Evolutionary conservation across 2,888 invertebrate genomes (phyloP), one percentile per base, ranked within the genome.

Genomic region (Aspidiotus destructor): DNA sequence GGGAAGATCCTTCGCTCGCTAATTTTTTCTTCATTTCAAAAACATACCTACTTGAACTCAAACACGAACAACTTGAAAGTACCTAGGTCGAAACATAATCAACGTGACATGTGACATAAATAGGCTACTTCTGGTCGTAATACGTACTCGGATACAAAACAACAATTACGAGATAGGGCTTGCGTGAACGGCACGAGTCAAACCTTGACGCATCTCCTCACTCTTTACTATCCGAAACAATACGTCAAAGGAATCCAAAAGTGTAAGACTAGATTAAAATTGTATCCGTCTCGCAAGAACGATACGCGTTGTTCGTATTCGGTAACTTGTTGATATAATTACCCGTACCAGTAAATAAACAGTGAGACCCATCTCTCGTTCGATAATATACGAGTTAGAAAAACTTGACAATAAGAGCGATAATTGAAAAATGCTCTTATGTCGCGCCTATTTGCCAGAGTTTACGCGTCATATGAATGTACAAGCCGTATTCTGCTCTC

Each of bases 381-480:
- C 48, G 2, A 48, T n/a, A 28, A 28, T 28, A 28, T 48, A n/a
- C 48, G 48, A 13, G 48, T 48, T 48, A 48, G 28, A 28, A 28
- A 28, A 28, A 28, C 28, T 28, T 28, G 28, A 28, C 48, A 48
- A 48, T 48, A n/a, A 48, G 48, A 48, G 11, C 48, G 48, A 48
- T 48, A 48, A 48, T 48, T 48, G 48, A 48, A 48, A 48, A 48
- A n/a, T 48, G 48, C n/a, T n/a, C 48, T 48, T 6, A n/a, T 48
- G 48, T 48, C 48, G 48, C 48, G 48, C 48, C n/a, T 48, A 48
- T 48, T 48, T 48, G n/a, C 48, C n/a, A n/a, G 48, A 48, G 48
- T 48, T 48, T 13, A 48, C 48, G 48, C n/a, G 48, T 48, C 48
- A 48, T 48, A 28, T 28, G 28, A 28, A 28, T 28, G 28, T 28